phyloP scores from a whole-genome alignment of 2,888 invertebrate species.

The Acrobasis repandana region DNA sequence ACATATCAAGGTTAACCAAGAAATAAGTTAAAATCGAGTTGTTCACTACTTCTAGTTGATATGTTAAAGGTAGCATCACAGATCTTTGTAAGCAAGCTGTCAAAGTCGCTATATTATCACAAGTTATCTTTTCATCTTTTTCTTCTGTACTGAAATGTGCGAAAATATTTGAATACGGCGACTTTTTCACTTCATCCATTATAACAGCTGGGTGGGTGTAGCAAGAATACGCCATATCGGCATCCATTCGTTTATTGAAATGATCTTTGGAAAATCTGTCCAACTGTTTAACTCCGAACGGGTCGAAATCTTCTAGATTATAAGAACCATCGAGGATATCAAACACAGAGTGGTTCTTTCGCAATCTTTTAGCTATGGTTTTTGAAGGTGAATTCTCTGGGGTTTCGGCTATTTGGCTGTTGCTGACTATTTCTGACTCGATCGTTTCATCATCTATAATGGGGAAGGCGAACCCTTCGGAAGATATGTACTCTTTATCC shows the following conservation, averaged over 20 bases:
- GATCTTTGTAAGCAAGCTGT: conserved; percentile 86
- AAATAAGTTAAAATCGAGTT: conserved; percentile 88
- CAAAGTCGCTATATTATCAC: conserved; percentile 73
- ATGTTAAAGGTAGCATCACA: conserved; percentile 85
- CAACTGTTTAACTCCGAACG: conserved; percentile 67
- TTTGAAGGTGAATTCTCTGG: conserved; percentile 57
- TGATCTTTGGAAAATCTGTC: conserved; percentile 52
- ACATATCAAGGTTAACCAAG: conserved; percentile 85
- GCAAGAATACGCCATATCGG: conserved; percentile 50
- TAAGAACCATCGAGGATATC: conserved; percentile 78
- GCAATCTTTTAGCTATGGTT: conserved; percentile 35
- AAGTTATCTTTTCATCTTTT: conserved; percentile 51
- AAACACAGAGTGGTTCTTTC: conserved; percentile 58
- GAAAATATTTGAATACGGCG: conserved; percentile 68
- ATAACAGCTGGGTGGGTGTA: conserved; percentile 69
- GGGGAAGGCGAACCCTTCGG: conserved; percentile 71
- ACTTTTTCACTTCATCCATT: conserved; percentile 72
- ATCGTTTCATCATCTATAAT: conserved; percentile 63
- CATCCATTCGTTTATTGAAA: conserved; percentile 56
- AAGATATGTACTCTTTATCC: conserved; percentile 58
- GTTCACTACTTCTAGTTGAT: conserved; percentile 87
- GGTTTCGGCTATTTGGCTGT: conserved; percentile 42
- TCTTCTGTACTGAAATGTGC: conserved; percentile 51
- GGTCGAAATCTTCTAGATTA: conserved; percentile 69
- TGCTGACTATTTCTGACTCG: conserved; percentile 49